Percentiles rank a stretch among this genome's conserved stretches.
Evolutionary conservation across 2,888 invertebrate genomes (phyloP).

Genomic region (Acleris cristana): DNA sequence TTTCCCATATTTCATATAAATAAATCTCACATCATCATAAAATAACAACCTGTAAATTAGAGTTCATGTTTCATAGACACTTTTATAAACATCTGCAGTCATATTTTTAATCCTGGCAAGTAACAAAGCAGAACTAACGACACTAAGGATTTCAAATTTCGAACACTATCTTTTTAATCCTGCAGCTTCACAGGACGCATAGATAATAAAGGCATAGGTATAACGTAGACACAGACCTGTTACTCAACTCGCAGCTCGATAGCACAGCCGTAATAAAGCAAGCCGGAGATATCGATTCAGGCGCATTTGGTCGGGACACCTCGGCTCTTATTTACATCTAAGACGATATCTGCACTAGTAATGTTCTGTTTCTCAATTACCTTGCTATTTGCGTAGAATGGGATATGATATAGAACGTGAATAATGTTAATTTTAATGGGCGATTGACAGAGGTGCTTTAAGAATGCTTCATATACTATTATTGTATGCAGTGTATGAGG

Average conservation of each 20-base stretch:
- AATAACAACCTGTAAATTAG: no score
- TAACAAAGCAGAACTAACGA: no score
- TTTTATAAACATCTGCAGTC: no score
- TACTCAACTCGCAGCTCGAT: constrained; percentile 26
- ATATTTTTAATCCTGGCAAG: no score
- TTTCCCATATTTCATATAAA: no score
- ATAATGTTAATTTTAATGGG: background rate
- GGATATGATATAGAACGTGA: constrained; percentile 14
- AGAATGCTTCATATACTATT: no score
- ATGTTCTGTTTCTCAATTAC: constrained; percentile 20
- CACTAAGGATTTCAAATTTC: background rate
- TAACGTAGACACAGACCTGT: constrained; percentile 32
- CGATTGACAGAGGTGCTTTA: no score
- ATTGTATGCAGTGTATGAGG: no score
- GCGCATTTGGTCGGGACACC: constrained; percentile 34
- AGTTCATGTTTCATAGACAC: no score
- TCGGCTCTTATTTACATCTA: constrained; percentile 36
- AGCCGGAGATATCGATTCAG: constrained; percentile 36
- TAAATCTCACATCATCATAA: no score
- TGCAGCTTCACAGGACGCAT: constrained; percentile 2
- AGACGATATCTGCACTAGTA: constrained; percentile 24
- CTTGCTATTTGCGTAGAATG: constrained; percentile 11
- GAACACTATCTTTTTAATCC: constrained; percentile 2
- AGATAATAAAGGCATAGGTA: constrained; percentile 15
- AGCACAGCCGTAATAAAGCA: constrained; percentile 33